Conservation (phyloP, 2,113 vertebrate species). For the Nannospalax galili region DNA sequence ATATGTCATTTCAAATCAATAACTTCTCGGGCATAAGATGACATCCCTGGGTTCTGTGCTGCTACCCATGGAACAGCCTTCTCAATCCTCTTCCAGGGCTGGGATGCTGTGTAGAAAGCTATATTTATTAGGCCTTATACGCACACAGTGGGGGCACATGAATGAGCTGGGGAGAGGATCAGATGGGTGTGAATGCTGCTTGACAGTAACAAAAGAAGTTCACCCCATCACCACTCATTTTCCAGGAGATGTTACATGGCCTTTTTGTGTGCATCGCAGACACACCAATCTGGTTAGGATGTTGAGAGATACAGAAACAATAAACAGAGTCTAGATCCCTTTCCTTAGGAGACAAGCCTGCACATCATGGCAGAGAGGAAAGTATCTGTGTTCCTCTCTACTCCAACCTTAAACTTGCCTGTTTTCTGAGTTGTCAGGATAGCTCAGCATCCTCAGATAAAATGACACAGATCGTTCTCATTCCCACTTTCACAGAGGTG, state of each 20-base stretch:
- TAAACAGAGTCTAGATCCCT: neutral
- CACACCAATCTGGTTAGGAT: neutral
- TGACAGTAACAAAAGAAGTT: neutral
- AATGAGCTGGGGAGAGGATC: neutral
- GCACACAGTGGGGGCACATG: rapidly evolving
- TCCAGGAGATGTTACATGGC: neutral
- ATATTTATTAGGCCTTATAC: neutral
- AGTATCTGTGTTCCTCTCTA: neutral
- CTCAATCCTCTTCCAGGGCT: neutral
- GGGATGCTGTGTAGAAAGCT: neutral
- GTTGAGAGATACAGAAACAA: neutral
- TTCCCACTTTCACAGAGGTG: neutral
- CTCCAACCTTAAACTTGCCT: neutral
- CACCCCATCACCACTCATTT: neutral
- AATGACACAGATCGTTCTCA: neutral
- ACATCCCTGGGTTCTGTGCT: conserved; percentile 19
- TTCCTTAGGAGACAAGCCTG: neutral
- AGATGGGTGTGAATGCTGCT: neutral
- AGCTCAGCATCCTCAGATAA: neutral
- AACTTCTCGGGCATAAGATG: neutral
- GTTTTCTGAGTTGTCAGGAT: neutral
- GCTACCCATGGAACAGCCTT: neutral
- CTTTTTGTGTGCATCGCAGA: neutral
- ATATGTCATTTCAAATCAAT: neutral
- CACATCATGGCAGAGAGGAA: neutral